These are phyloP conservation scores for Diadegma fenestrale DNA, from an alignment of 2,888 invertebrate species.

Conservation along the genomic window DNA sequence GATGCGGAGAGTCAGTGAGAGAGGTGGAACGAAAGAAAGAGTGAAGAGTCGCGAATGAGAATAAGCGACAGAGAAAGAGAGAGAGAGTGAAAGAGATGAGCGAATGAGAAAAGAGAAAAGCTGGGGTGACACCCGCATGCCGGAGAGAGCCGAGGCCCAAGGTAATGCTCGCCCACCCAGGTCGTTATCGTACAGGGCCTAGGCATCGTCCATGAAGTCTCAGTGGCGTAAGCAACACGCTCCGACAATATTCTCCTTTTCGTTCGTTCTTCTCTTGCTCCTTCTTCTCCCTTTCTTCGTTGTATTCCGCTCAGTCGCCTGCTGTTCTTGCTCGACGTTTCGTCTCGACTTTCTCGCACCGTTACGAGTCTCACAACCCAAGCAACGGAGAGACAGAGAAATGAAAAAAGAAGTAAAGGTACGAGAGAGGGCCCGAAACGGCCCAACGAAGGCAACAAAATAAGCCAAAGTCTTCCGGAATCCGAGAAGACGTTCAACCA, in stretches of 20 bases:
- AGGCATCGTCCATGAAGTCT: slow-evolving; percentile 60
- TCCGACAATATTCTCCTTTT: slow-evolving; percentile 42
- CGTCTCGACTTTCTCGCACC: slow-evolving; percentile 63
- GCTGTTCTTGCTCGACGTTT: slow-evolving; percentile 24
- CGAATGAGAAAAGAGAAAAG: slow-evolving; percentile 35
- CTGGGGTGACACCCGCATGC: slow-evolving; percentile 74
- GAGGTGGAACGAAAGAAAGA: slow-evolving; percentile 33
- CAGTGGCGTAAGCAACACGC: slow-evolving; percentile 63
- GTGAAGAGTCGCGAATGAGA: slow-evolving; percentile 38
- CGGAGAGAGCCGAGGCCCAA: slow-evolving; percentile 64
- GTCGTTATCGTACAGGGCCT: slow-evolving; percentile 68
- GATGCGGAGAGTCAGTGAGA: slow-evolving; percentile 22
- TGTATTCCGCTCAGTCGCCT: slow-evolving; percentile 35
- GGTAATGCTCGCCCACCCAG: slow-evolving; percentile 73
- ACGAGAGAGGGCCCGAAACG: slow-evolving; percentile 30
- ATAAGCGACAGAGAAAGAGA: not conserved
- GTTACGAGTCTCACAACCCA: slow-evolving; percentile 39
- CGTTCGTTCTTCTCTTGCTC: slow-evolving; percentile 23
- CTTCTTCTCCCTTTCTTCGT: slow-evolving; percentile 39
- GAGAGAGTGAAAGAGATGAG: slow-evolving; percentile 15
- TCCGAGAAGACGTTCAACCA: slow-evolving; percentile 54
- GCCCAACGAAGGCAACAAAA: slow-evolving; percentile 38
- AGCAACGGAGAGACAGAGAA: slow-evolving; percentile 26
- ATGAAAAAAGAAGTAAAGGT: slow-evolving; percentile 34
- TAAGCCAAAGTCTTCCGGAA: slow-evolving; percentile 64